A percentile compares a stretch with the other conserved stretches of the same genome.
Evolutionary conservation across 2,888 invertebrate genomes (phyloP).

Genomic region (Ecliptopera silaceata): DNA sequence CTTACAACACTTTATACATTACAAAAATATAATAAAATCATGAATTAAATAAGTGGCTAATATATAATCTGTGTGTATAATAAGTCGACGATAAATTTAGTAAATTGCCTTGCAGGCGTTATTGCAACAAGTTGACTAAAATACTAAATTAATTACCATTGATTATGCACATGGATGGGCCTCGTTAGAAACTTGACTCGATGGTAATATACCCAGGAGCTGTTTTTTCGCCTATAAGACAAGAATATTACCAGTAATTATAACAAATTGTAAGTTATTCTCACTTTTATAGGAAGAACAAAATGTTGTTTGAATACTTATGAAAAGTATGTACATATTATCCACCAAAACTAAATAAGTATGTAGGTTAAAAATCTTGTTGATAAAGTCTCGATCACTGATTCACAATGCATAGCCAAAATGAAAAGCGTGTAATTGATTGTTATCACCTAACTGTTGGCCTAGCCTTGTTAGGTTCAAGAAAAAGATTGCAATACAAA

Average conservation of each 20-base stretch:
- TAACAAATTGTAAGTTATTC: no score
- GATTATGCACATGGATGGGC: constrained; percentile 44
- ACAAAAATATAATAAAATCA: constrained; percentile 67
- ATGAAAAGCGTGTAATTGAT: no score
- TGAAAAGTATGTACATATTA: constrained; percentile 29
- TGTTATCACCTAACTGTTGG: constrained; percentile 25
- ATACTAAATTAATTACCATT: constrained; percentile 45
- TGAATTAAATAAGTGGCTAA: constrained; percentile 61
- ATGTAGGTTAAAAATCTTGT: constrained; percentile 36
- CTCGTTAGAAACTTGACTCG: constrained; percentile 1
- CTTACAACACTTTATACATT: constrained; percentile 56
- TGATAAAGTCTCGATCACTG: constrained; percentile 12
- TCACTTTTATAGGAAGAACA: no score
- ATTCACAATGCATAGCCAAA: constrained; percentile 3
- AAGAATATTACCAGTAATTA: no score
- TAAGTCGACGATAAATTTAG: constrained; percentile 39
- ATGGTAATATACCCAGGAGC: neutral
- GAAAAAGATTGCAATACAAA: constrained; percentile 20
- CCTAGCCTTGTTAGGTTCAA: constrained; percentile 26
- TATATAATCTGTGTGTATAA: constrained; percentile 49
- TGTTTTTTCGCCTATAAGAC: neutral
- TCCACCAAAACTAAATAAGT: constrained; percentile 51
- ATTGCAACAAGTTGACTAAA: constrained; percentile 74
- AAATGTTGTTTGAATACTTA: neutral
- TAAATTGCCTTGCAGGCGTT: constrained; percentile 68